A percentile compares a stretch with the other conserved stretches of the same genome.
Conservation (phyloP, 2,113 vertebrate genomes). For the Datnioides undecimradiatus region DNA sequence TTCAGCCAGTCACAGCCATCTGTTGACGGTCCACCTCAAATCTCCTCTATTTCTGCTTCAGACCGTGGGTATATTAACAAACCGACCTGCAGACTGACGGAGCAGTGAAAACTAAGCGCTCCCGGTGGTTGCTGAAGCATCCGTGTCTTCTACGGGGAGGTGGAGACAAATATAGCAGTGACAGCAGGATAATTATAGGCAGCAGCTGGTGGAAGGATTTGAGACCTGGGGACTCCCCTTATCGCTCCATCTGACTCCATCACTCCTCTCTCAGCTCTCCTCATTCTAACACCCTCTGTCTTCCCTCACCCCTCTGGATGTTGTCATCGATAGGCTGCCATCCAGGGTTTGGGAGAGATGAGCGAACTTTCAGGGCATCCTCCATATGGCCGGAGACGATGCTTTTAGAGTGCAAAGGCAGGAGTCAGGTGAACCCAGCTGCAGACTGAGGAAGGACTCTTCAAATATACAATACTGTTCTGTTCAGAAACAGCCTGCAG, state of each 20-base stretch:
- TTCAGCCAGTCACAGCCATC: background rate
- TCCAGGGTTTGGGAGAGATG: background rate
- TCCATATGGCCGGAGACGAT: no score
- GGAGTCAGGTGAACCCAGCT: background rate
- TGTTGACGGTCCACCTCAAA: no score
- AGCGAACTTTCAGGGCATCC: background rate
- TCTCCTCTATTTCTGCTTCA: background rate
- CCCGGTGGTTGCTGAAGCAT: background rate
- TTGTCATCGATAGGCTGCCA: background rate
- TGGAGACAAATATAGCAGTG: constrained; percentile 52
- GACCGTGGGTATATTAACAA: background rate
- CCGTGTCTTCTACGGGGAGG: constrained; percentile 11
- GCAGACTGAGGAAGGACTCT: no score
- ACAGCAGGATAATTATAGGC: constrained; percentile 51
- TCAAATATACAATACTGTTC: no score
- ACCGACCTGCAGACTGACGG: background rate
- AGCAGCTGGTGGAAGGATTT: constrained; percentile 66
- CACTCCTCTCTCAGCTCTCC: background rate
- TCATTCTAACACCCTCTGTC: background rate
- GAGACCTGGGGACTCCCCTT: constrained; percentile 59
- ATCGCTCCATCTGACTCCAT: constrained; percentile 4
- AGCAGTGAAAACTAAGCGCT: background rate
- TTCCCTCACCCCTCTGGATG: background rate
- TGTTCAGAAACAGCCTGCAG: no score
- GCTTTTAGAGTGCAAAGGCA: no score